A percentile compares a stretch with the other conserved stretches of the same genome.
Evolutionary conservation across 1,140 invertebrate species (phyloP).

Genomic region (Megathymus violae): DNA sequence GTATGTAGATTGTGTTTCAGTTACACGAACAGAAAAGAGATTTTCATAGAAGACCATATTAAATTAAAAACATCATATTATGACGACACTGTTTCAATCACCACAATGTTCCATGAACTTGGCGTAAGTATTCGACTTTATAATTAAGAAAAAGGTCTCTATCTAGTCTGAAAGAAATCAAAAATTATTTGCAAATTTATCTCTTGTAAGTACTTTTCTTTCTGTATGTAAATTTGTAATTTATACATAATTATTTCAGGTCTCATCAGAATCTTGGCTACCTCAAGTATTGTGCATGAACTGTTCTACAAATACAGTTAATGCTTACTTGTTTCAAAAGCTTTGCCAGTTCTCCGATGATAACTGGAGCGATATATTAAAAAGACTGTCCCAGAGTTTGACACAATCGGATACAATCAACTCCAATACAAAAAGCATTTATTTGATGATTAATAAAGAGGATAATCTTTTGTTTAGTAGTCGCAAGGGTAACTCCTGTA

Average conservation of each 20-base stretch:
- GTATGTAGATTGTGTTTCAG: constrained; percentile 70
- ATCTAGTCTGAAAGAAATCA: no score
- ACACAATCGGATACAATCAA: constrained; percentile 37
- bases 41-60: constrained; percentile 48
- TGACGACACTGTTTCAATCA: constrained; percentile 48
- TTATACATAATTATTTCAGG: constrained; percentile 46
- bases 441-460: constrained; percentile 51
- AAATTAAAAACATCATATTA: constrained; percentile 49
- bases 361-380: constrained; percentile 49
- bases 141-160: no score
- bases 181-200: no score
- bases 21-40: constrained; percentile 44
- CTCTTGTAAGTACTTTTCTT: no score
- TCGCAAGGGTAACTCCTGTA: constrained; percentile 37
- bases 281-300: constrained; percentile 57
- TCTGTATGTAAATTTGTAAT: not conserved
- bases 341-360: constrained; percentile 51
- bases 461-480: constrained; percentile 55
- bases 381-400: constrained; percentile 43
- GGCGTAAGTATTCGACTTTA: constrained; percentile 47
- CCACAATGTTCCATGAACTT: constrained; percentile 53
- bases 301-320: constrained; percentile 53
- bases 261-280: constrained; percentile 44
- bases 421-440: constrained; percentile 46
- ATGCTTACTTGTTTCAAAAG: constrained; percentile 59